These are phyloP conservation scores for Scatophagus argus DNA, from an alignment of 2,113 vertebrate species.

Conservation along the genomic window DNA sequence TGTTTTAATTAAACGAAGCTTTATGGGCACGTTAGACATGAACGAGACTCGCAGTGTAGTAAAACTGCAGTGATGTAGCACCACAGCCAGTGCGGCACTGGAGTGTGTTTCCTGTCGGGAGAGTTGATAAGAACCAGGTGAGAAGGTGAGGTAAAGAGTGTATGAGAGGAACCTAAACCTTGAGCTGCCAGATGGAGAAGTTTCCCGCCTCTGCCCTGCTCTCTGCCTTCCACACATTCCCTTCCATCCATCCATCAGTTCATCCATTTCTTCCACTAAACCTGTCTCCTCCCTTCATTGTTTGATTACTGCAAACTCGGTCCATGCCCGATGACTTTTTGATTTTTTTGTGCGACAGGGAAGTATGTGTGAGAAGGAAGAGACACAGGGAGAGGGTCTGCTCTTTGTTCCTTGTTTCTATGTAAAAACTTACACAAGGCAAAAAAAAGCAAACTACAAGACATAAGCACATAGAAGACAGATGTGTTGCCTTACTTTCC, in stretches of 20 bases:
- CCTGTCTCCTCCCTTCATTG: slow-evolving; percentile 9
- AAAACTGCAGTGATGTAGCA: slow-evolving; percentile 15
- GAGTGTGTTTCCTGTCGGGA: slow-evolving; percentile 28
- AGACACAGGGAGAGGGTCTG: slow-evolving; percentile 38
- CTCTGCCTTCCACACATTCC: slow-evolving; percentile 2
- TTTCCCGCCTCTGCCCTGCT: slow-evolving; percentile 18
- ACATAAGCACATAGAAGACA: slow-evolving; percentile 30
- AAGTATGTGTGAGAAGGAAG: neutral
- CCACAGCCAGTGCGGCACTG: neutral
- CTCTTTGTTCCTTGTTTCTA: slow-evolving; percentile 48
- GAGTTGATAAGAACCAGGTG: slow-evolving; percentile 54
- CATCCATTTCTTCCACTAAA: neutral
- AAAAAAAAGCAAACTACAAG: neutral
- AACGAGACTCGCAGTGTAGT: neutral
- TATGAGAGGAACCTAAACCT: slow-evolving; percentile 19
- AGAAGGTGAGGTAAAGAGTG: slow-evolving; percentile 26
- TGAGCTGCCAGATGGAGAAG: slow-evolving; percentile 62
- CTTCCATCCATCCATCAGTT: slow-evolving; percentile 1
- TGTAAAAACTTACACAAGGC: slow-evolving; percentile 43
- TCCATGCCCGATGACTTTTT: neutral
- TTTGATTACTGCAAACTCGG: slow-evolving; percentile 4
- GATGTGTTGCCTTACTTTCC: slow-evolving; percentile 20
- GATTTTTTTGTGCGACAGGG: neutral
- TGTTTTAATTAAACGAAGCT: slow-evolving; percentile 48
- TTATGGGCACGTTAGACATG: slow-evolving; percentile 25